Evolutionary conservation across 2,888 invertebrate genomes (phyloP), one percentile per base, ranked within the genome.

Genomic region (Petrolisthes cinctipes): DNA sequence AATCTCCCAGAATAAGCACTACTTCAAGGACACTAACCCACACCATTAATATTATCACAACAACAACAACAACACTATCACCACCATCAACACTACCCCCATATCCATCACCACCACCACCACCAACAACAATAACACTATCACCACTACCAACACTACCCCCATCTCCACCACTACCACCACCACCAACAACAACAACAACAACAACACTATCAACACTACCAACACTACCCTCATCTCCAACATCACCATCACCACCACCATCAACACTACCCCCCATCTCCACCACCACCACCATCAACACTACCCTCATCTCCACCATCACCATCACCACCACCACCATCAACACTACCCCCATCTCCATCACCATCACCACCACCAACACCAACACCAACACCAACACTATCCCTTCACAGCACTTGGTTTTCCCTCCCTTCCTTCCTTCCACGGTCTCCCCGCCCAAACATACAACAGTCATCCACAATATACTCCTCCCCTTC

Each of bases 211-310:
- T 54, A 78, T 54, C 53, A 23, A n/a, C 53, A 23, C 78, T 20
- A 78, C 54, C 78, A 78, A 51, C 56, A 78, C 53, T n/a, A 78
- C 53, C 56, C 37, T 2, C 37, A 37, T 0, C 56, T 78, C 78
- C 76, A 76, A n/a, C n/a, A n/a, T 76, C 76, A 76, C 76, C 76
- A n/a, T n/a, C 73, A n/a, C 73, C 73, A n/a, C 73, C 73, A n/a
- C 73, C 73, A 37, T 2, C 37, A 37, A 37, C 37, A 37, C 37
- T 37, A 37, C 2, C n/a, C n/a, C n/a, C n/a, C n/a, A n/a, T n/a
- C n/a, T n/a, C n/a, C n/a, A n/a, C n/a, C n/a, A n/a, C n/a, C n/a
- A n/a, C n/a, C n/a, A n/a, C n/a, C n/a, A n/a, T n/a, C n/a, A n/a
- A n/a, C n/a, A n/a, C n/a, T n/a, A n/a, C n/a, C n/a, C n/a, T n/a